Base-by-base conservation (phyloP, 2,797 vertebrate species). In the Cynodonichthys magdalenae region DNA sequence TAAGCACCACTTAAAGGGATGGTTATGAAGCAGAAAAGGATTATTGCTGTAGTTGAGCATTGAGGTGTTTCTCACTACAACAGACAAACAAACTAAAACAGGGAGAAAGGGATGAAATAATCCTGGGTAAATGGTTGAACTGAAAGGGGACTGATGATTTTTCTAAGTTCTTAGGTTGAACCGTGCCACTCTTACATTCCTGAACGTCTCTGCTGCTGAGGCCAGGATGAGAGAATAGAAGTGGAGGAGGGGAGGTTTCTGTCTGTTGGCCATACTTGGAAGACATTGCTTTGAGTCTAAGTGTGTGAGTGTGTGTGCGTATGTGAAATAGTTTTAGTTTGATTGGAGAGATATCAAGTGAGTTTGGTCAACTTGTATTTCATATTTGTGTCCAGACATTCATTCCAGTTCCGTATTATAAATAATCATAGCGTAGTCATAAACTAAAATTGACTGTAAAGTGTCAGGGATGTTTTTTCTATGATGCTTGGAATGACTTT, bases 221-320 rank as follows among this genome's bases (percentile, higher is more conserved):
- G 71, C 67, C 68, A 72, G n/a, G 75, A 46, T 50, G 68, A 79
- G 78, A 74, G 78, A 79, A 79, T 52, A 63, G 69, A 67, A 55
- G 77, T 31, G 77, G 85, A 86, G 83, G 87, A 83, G 80, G 78
- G 74, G 77, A 69, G 72, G 63, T 69, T 75, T 81, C 74, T 77
- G 66, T 69, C 78, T 69, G 59, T 87, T 83, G 86, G 85, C 91
- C 90, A 86, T 91, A 91, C 89, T 90, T 89, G 89, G 91, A 87
- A 89, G 77, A 82, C 79, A 4, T 3, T 79, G 58, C 72, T 84
- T 61, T 69, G 79, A 62, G 75, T 74, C 74, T 75, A 74, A 64
- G 63, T 55, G 60, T 44, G 53, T 66, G 31, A 62, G 45, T 34
- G 44, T 48, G 20, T 28, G 39, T 53, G 19, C 53, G 70, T 19